Base-by-base conservation (phyloP, 2,797 vertebrate genomes). In the Cynopterus sphinx region DNA sequence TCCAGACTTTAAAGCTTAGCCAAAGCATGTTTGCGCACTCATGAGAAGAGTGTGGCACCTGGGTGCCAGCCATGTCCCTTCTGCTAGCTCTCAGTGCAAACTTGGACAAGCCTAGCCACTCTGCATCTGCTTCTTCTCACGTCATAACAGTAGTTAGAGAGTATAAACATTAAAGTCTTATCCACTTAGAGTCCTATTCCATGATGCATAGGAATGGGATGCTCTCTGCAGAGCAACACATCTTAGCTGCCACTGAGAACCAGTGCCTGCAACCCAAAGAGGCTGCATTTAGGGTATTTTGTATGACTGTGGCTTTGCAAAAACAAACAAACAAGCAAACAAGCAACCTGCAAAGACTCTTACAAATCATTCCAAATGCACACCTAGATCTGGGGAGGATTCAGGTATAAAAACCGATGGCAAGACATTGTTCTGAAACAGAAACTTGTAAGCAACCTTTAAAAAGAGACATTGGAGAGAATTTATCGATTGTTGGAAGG, bases 361-460 rank as follows among this genome's bases (percentile, higher is more conserved):
- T 0, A 0, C 19, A 74, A 74, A 90, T 92, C 75, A 77, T 43
- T 73, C 53, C 0, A 79, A 82, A 82, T 10, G 5, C 51, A 94
- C 93, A 96, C 46, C 41, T 51, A 22, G 79, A 84, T 85, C 43
- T 8, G 55, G 94, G 79, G 92, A 90, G 51, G 70, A 73, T 46
- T 65, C 94, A 63, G 61, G 33, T n/a, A 87, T 65, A 39, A 90
- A 90, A 97, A 55, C 39, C 31, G 96, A 95, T 0, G 0, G 63
- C 75, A 91, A 67, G 57, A 67, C 49, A 74, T 85, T 77, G 67
- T 94, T 97, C 65, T 90, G 77, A 96, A 96, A 97, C 6, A 93
- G 96, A 95, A 96, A 90, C 84, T 70, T 95, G 75, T 70, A 95
- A 97, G 96, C 16, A 94, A 97, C 97, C 95, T 96, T 97, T 96